Evolutionary conservation across 2,797 vertebrate species (phyloP).

Genomic region (Diplodus sargus): DNA sequence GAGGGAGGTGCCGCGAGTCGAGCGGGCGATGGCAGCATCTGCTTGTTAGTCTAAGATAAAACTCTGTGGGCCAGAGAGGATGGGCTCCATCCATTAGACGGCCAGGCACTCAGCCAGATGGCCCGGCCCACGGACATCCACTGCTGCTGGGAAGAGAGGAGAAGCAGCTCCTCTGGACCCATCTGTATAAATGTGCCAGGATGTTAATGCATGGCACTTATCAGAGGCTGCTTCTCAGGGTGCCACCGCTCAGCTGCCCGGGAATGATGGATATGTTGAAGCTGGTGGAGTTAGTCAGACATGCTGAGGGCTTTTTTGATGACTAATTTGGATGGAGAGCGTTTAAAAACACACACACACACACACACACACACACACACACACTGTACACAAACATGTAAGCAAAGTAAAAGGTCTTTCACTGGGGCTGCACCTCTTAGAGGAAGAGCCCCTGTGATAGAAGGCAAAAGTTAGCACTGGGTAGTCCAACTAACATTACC

Average conservation of each 20-base stretch:
- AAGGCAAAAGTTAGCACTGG: conserved; percentile 14
- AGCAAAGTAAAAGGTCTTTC: conserved; percentile 22
- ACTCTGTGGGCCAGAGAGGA: conserved; percentile 67
- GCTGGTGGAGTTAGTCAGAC: conserved; percentile 22
- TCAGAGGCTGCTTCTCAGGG: conserved; percentile 43
- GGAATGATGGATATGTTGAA: conserved; percentile 46
- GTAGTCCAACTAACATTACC: not conserved
- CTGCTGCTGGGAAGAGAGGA: conserved; percentile 55
- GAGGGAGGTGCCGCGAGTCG: conserved; percentile 51
- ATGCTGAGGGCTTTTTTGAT: conserved; percentile 42
- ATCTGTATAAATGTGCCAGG: conserved; percentile 57
- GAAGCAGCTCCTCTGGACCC: conserved; percentile 55
- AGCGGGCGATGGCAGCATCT: conserved; percentile 65
- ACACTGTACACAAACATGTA: not conserved
- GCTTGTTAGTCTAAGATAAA: conserved; percentile 79
- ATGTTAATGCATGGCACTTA: conserved; percentile 64
- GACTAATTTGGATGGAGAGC: conserved; percentile 30
- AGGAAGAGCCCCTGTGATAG: conserved; percentile 9
- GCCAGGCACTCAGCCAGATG: conserved; percentile 66
- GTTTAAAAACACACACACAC: not conserved
- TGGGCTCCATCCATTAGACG: conserved; percentile 72
- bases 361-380: not conserved
- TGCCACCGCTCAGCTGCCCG: conserved; percentile 39
- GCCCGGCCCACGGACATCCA: conserved; percentile 46
- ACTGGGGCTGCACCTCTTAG: conserved; percentile 42